phyloP scores from a whole-genome alignment of 2,888 invertebrate species.

The Lepidocyrtinus sp. region DNA sequence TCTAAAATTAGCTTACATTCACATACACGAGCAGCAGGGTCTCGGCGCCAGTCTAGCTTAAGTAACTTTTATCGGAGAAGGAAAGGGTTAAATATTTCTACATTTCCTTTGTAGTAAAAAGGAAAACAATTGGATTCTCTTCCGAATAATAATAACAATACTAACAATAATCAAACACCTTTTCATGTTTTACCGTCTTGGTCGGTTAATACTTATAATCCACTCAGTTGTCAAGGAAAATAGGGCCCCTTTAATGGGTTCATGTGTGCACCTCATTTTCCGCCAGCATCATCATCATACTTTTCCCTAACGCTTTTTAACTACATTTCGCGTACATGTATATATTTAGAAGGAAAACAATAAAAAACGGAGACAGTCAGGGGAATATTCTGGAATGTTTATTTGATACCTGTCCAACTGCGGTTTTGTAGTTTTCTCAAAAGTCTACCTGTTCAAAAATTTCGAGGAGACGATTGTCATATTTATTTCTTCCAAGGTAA shows the following conservation, averaged over 20 bases:
- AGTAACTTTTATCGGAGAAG: neutral
- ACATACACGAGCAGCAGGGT: constrained; percentile 50
- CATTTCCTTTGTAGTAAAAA: neutral
- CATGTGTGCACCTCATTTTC: constrained; percentile 55
- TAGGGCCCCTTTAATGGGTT: constrained; percentile 21
- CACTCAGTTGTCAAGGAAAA: constrained; percentile 22
- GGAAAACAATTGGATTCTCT: constrained; percentile 43
- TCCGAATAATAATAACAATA: constrained; percentile 12
- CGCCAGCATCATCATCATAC: constrained; percentile 36
- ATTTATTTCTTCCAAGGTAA: constrained; percentile 1
- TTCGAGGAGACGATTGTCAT: constrained; percentile 29
- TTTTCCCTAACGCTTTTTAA: constrained; percentile 24
- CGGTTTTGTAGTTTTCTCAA: neutral
- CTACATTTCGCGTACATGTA: neutral
- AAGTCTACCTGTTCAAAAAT: too few relatives aligned
- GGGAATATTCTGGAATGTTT: constrained; percentile 2
- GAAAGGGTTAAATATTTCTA: neutral
- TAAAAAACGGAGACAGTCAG: neutral
- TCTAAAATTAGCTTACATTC: neutral
- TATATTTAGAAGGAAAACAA: neutral
- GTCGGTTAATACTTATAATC: constrained; percentile 38
- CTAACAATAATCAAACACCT: constrained; percentile 49
- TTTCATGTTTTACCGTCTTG: constrained; percentile 41
- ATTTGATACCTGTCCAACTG: neutral
- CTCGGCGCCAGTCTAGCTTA: constrained; percentile 55